These are phyloP conservation scores for Pteropus alecto DNA, from an alignment of 2,113 vertebrate genomes.

Conservation along the genomic window DNA sequence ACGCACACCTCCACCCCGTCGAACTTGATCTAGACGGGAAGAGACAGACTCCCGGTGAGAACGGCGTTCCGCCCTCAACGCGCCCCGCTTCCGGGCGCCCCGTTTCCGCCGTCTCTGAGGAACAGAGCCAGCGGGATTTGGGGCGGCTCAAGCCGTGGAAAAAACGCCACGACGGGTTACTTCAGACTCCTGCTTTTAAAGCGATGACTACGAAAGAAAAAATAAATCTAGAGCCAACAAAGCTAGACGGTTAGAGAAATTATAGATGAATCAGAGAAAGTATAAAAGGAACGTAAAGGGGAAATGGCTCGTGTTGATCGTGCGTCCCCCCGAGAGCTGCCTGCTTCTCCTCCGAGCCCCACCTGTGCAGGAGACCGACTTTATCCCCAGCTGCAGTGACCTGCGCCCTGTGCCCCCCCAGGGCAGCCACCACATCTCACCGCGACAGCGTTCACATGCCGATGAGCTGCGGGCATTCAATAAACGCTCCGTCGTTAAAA, in stretches of 20 bases:
- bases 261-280: background rate
- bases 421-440: background rate
- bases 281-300: background rate
- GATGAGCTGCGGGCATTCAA: background rate
- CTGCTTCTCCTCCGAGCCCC: too few species aligned
- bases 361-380: background rate
- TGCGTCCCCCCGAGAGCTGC: background rate
- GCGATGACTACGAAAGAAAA: background rate
- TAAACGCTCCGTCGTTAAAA: background rate
- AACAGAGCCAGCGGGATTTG: background rate
- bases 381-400: background rate
- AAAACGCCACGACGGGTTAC: background rate
- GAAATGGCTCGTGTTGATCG: background rate
- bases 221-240: background rate
- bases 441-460: background rate
- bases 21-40: constrained; percentile 87
- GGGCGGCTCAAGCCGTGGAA: background rate
- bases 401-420: background rate
- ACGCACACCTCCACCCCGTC: constrained; percentile 98
- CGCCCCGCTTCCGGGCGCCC: too few species aligned
- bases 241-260: background rate
- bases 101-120: too few species aligned
- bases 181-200: background rate
- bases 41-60: constrained; percentile 50
- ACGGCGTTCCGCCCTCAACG: background rate